These are phyloP conservation scores for Yponomeuta cagnagella DNA, from an alignment of 2,888 invertebrate species.

Conservation along the genomic window DNA sequence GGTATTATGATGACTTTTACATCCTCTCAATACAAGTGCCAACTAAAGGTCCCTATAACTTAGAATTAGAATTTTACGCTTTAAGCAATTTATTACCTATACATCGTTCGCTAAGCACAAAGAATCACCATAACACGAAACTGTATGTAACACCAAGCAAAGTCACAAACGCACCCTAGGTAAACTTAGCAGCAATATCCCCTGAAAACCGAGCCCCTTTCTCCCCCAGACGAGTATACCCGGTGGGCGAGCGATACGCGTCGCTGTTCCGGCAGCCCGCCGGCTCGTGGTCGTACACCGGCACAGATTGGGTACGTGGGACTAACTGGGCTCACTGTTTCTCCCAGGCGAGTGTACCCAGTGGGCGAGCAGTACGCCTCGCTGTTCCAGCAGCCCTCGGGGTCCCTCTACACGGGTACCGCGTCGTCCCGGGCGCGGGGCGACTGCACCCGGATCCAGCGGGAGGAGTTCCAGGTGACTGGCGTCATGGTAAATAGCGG, in stretches of 20 bases:
- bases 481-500: neutral
- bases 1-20: too few relatives aligned
- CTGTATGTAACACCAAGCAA: neutral
- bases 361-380: constrained; percentile 80
- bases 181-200: neutral
- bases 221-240: constrained; percentile 77
- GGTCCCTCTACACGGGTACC: constrained; percentile 83
- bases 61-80: too few relatives aligned
- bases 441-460: constrained; percentile 81
- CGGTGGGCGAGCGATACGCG: constrained; percentile 80
- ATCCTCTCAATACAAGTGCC: too few relatives aligned
- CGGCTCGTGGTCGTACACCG: constrained; percentile 79
- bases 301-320: constrained; percentile 28
- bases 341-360: constrained; percentile 79
- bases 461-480: constrained; percentile 79
- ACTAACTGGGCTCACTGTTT: neutral
- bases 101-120: too few relatives aligned
- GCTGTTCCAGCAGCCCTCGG: constrained; percentile 84
- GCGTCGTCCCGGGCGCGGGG: constrained; percentile 86
- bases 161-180: neutral
- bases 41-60: too few relatives aligned
- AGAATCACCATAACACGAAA: too few relatives aligned
- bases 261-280: constrained; percentile 85
- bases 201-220: neutral
- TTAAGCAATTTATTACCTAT: too few relatives aligned